Evolutionary conservation across 2,888 invertebrate species (phyloP), one percentile per base, ranked within the genome.

Genomic region (Nomada lathburiana): DNA sequence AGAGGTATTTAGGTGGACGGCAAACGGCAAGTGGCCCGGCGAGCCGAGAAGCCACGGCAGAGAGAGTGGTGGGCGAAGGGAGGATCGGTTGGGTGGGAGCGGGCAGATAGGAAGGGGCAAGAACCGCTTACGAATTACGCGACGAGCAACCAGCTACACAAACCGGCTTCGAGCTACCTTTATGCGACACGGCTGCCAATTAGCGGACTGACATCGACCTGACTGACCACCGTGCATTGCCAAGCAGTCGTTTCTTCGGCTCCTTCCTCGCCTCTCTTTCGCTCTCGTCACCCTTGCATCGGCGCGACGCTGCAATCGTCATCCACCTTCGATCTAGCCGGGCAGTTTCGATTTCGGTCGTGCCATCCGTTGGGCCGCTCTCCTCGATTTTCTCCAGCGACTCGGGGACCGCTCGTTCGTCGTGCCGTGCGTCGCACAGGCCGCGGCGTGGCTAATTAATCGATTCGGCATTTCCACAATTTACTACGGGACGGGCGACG

Each of bases 101-200:
- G 57, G 36, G 52, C 11, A 50, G 50, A 67, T 50, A 79, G 70
- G 88, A 82, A 85, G 86, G 88, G 87, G 88, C 87, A 90, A 90
- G 90, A 89, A 91, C 89, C 90, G 92, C 93, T 92, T 93, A 93
- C 93, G 93, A 93, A 93, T 92, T 93, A 93, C 93, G 92, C 92
- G 92, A 91, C 90, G 90, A 90, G 91, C 88, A 90, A 89, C 89
- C 86, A 89, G 89, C 90, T 89, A 90, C 90, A 89, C 86, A 92
- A 92, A 92, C 92, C 92, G 92, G 92, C 92, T 92, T 73, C 90
- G 88, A 85, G 90, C 91, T 92, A 90, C 91, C 89, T 91, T 90
- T 91, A 91, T 89, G 91, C 90, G 93, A 93, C 93, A 93, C 90
- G 93, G 92, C 91, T 93, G 93, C 93, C 93, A 93, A 93, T 93